Percentiles rank a stretch among this genome's conserved stretches.
Conservation (phyloP, 35 echinoderm and acorn worm genomes). For the Lytechinus pictus region DNA sequence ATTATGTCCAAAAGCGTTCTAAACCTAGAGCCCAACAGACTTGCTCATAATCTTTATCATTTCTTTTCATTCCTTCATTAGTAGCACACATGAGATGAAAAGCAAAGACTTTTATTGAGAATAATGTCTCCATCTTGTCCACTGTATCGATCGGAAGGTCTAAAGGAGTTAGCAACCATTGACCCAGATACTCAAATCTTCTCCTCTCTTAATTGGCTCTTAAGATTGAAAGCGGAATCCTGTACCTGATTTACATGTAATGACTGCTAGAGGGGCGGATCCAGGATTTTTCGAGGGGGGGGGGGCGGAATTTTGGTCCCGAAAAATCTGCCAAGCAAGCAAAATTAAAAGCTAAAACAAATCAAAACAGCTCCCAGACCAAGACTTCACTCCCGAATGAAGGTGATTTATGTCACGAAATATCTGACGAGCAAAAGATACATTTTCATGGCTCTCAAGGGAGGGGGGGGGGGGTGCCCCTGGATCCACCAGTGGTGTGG, state of each 20-base stretch:
- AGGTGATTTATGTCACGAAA: no score
- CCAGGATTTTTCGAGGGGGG: no score
- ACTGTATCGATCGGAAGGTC: background rate
- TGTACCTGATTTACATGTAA: background rate
- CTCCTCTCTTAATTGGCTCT: slow-evolving; percentile 1
- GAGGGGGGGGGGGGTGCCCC: no score
- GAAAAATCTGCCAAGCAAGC: no score
- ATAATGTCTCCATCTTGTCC: background rate
- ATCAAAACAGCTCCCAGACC: no score
- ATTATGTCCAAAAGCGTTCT: background rate
- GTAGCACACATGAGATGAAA: background rate
- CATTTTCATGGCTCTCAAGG: no score
- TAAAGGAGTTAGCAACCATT: background rate
- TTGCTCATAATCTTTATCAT: background rate
- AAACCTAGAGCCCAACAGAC: background rate
- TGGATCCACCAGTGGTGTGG: no score
- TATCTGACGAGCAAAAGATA: no score
- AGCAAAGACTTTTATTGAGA: background rate
- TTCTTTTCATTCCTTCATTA: background rate
- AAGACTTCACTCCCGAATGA: no score
- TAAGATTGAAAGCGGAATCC: background rate
- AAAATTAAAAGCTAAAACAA: no score
- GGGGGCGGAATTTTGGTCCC: no score
- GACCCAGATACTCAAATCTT: background rate
- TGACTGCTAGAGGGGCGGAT: background rate